Conservation (phyloP, 1,140 invertebrate species). For the Aphelenchoides avenae region DNA sequence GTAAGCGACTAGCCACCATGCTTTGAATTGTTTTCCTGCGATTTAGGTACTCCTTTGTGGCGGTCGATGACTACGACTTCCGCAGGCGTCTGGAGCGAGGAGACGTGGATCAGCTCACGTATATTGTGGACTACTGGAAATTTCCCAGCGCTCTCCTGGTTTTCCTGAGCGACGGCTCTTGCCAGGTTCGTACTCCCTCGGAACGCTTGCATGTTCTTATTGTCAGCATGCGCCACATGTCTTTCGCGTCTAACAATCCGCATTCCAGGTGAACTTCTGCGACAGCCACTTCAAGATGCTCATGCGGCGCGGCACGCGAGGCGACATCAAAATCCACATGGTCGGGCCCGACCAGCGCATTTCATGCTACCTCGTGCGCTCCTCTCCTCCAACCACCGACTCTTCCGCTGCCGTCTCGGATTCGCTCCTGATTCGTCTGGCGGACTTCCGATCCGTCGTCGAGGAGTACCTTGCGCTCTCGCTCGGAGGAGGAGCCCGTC, state of each 20-base stretch:
- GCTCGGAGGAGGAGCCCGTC: too few species aligned
- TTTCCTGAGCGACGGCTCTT: constrained; percentile 30
- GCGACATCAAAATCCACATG: constrained; percentile 1
- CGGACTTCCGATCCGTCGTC: too few species aligned
- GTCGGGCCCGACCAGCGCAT: not conserved
- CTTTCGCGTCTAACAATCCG: not conserved
- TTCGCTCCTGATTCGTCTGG: too few species aligned
- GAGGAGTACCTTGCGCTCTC: too few species aligned
- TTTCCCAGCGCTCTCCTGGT: constrained; percentile 32
- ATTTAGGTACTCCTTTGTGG: not conserved
- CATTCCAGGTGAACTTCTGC: constrained; percentile 18
- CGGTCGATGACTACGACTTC: not conserved
- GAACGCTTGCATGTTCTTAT: not conserved
- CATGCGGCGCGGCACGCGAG: not conserved
- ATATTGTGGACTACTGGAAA: constrained; percentile 29
- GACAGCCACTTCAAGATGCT: constrained; percentile 10
- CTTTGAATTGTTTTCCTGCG: constrained; percentile 1
- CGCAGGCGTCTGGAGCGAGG: not conserved
- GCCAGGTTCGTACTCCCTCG: constrained; percentile 16
- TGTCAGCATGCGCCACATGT: not conserved
- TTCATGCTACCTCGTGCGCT: constrained; percentile 3
- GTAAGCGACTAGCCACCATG: constrained; percentile 4
- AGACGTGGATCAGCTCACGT: constrained; percentile 11
- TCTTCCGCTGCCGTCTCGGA: too few species aligned
- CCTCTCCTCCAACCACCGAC: too few species aligned